Base-by-base conservation (phyloP, 2,113 vertebrate species). In the Microcebus murinus region DNA sequence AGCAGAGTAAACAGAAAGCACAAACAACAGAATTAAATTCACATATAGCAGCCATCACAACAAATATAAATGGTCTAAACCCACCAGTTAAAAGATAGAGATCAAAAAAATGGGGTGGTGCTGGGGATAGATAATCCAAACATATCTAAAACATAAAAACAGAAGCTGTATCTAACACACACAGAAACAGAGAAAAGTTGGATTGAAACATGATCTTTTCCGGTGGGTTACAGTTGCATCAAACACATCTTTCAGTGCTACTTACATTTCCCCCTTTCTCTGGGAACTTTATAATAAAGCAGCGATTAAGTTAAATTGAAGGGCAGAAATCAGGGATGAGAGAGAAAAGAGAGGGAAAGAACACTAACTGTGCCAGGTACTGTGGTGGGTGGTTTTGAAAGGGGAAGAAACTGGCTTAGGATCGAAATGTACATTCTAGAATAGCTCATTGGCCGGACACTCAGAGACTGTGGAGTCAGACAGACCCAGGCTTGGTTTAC, bases 51-150 rank as follows among this genome's bases (percentile, higher is more conserved):
- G 34, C 42, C 45, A 80, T 52, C 27, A 68, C 39, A 95, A 73
- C 57, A 87, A 82, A 87, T 71, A 57, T 71, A 92, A 89, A 84
- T 91, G 88, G 42, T 57, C 48, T 85, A 89, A 90, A 89, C 34
- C 91, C 93, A 39, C 3, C 25, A 94, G 73, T 59, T 85, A 80
- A 91, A 91, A 94, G 42, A 36, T 50, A 85, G 79, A 79, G 76
- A 71, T 71, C 31, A 39, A 82, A 86, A 86, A 25, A 76, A 14
- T 55, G 55, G 42, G n/a, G 5, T 52, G 48, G 29, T 20, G 10
- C 4, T 11, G 74, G 48, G 48, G 15, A 8, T 7, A n/a, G 34
- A 70, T n/a, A 70, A 36, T 20, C 7, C n/a, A 70, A 34, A 8
- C 34, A 36, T 70, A n/a, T 68, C 13, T 68, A 68, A n/a, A 15